Percentiles rank a stretch among this genome's conserved stretches.
These are phyloP conservation scores for Lepidotrigona ventralis DNA, from an alignment of 1,140 invertebrate species.

Conservation along the genomic window DNA sequence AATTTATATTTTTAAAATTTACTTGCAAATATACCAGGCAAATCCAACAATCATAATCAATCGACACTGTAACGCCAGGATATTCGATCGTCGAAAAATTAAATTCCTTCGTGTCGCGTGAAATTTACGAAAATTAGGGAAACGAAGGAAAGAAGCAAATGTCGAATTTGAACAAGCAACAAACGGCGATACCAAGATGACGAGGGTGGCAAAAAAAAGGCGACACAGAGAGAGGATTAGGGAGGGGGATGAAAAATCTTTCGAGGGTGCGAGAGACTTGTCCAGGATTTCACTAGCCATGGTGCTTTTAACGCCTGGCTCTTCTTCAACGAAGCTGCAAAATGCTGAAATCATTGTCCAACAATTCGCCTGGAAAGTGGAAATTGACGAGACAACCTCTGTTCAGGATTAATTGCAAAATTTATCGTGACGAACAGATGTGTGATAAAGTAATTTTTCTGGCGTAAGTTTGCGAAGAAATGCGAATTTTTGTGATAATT, in stretches of 20 bases:
- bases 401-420: too few relatives aligned
- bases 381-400: background rate
- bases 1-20: too few relatives aligned
- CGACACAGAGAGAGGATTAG: background rate
- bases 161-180: background rate
- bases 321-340: background rate
- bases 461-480: background rate
- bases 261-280: background rate
- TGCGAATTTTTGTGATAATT: too few relatives aligned
- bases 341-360: background rate
- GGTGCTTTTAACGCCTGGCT: background rate
- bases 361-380: background rate
- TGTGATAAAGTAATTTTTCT: background rate
- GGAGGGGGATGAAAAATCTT: background rate
- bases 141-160: too few relatives aligned
- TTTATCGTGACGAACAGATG: too few relatives aligned
- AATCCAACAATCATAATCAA: too few relatives aligned
- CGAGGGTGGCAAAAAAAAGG: background rate
- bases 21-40: too few relatives aligned
- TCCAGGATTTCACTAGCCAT: background rate
- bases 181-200: background rate
- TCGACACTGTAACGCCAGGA: too few relatives aligned
- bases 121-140: too few relatives aligned
- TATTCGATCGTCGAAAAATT: too few relatives aligned
- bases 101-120: too few relatives aligned